Percentiles rank a stretch among this genome's conserved stretches.
These are phyloP conservation scores for Cranoglanis bouderius DNA, from an alignment of 2,113 vertebrate species.

Conservation along the genomic window DNA sequence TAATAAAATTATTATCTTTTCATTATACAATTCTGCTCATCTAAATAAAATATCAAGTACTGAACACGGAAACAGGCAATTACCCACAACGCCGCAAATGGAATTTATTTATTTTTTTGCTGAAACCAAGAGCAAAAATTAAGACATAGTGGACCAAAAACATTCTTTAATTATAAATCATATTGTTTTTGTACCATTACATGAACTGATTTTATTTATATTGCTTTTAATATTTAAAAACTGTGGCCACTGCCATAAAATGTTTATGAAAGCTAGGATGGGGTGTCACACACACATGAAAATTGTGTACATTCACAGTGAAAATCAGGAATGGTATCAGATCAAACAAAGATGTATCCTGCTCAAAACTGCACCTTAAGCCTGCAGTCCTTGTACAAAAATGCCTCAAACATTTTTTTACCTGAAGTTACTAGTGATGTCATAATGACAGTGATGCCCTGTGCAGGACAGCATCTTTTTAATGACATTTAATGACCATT, in stretches of 20 bases:
- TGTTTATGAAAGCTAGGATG: background rate
- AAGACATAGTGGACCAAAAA: background rate
- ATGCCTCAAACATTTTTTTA: no score
- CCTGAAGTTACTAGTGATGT: no score
- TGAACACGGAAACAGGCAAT: background rate
- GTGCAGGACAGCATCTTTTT: no score
- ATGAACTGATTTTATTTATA: background rate
- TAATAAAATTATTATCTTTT: background rate
- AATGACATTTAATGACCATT: no score
- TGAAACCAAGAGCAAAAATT: background rate
- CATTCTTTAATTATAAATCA: no score
- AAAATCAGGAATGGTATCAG: no score
- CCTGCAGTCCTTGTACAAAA: no score
- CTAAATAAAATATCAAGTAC: background rate
- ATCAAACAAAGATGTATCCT: no score
- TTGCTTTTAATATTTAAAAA: background rate
- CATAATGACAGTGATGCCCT: no score
- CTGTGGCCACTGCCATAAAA: background rate
- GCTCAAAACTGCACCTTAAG: no score
- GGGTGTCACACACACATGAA: background rate
- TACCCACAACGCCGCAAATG: background rate
- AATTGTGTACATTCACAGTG: no score
- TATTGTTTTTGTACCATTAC: background rate
- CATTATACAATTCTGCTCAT: constrained; percentile 3
- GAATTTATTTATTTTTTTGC: background rate